Evolutionary conservation across 2,888 invertebrate species (phyloP).

Genomic region (Apeira syringaria): DNA sequence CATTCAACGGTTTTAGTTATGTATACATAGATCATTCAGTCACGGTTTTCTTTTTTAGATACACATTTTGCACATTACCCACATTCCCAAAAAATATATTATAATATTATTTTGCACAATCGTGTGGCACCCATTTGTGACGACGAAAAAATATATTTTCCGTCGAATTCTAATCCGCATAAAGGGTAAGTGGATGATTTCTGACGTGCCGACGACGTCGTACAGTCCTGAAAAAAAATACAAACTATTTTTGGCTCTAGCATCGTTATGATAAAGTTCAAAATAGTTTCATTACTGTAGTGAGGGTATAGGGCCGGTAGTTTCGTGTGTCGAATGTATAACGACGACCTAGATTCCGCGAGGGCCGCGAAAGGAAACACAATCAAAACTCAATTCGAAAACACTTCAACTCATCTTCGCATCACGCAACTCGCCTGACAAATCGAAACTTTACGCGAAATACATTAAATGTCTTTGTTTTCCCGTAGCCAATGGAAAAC

Average conservation of each 20-base stretch:
- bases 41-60: no score
- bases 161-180: slow-evolving; percentile 45
- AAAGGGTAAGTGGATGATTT: slow-evolving; percentile 65
- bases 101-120: slow-evolving; percentile 15
- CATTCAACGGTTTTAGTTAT: no score
- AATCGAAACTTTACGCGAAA: slow-evolving; percentile 44
- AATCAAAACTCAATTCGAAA: slow-evolving; percentile 73
- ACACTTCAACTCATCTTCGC: slow-evolving; percentile 64
- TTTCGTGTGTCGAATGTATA: slow-evolving; percentile 68
- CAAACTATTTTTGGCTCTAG: slow-evolving; percentile 16
- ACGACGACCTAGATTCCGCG: slow-evolving; percentile 59
- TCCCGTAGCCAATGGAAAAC: neutral
- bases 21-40: no score
- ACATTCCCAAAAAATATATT: neutral
- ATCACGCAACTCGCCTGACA: slow-evolving; percentile 52
- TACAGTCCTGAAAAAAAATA: slow-evolving; percentile 20
- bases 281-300: slow-evolving; percentile 6
- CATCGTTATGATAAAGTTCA: slow-evolving; percentile 8
- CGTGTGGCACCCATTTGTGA: slow-evolving; percentile 22
- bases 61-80: no score
- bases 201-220: slow-evolving; percentile 51
- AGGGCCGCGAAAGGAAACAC: slow-evolving; percentile 57
- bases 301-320: slow-evolving; percentile 41
- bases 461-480: slow-evolving; percentile 23
- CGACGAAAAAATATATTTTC: slow-evolving; percentile 34